Base-by-base conservation (phyloP, 2,888 invertebrate genomes). In the Alitta virens region DNA sequence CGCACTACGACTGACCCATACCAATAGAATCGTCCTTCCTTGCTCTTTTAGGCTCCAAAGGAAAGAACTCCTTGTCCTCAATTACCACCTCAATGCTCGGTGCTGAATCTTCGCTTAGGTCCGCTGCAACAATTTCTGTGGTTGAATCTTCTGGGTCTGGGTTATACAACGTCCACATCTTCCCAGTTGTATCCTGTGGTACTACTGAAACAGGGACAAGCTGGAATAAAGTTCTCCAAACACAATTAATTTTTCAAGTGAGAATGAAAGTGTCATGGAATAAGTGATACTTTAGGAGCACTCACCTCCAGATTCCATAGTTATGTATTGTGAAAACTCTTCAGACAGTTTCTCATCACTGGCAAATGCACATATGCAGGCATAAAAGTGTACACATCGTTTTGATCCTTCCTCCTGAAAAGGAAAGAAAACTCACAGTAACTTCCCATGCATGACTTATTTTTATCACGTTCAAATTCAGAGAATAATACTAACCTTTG, bases 341-440 rank as follows among this genome's bases (percentile, higher is more conserved):
- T 86, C 85, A 5, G 84, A 76, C 62, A 88, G 83, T 73, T 86
- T 86, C 14, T 85, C 82, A 78, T 88, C 87, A 75, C 88, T 87
- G 26, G 87, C 87, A 80, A 90, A 88, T 49, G 89, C 88, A 80
- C 88, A 88, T 52, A 89, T 83, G 74, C 89, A 89, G 9, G 88
- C 87, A 78, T 88, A 89, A 79, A 87, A 89, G 79, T 90, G 90
- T 49, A 89, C 84, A 80, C 90, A 90, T 53, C 77, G 65, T 65
- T 74, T 75, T 33, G 66, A 66, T 7, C 65, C 62, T 50, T 78
- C 78, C 49, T 76, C 75, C 21, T 46, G 33, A 7, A 33, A 33
- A 33, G 12, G 5, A n/a, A n/a, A n/a, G n/a, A n/a, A n/a, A n/a
- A n/a, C n/a, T n/a, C n/a, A n/a, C n/a, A n/a, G n/a, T n/a, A n/a